Base-by-base conservation (phyloP, 2,797 vertebrate species). In the Sciurus carolinensis region DNA sequence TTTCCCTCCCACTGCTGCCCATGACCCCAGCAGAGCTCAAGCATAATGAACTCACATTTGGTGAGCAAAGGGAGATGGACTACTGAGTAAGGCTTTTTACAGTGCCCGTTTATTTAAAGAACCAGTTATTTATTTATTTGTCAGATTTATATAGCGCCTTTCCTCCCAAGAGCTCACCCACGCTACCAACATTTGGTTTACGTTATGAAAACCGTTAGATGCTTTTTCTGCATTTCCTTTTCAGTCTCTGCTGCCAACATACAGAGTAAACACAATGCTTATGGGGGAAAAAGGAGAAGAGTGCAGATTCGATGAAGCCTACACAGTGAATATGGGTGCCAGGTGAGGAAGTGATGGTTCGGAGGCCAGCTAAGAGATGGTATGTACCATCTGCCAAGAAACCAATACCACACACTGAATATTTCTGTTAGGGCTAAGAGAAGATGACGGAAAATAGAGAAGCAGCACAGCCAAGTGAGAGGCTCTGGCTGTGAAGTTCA, bases 151-250 rank as follows among this genome's bases (percentile, higher is more conserved):
- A 97, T 94, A 97, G 97, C 47, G 91, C 96, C 96, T 97, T 84
- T 88, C 96, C 90, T 97, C 95, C 92, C 86, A 81, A 94, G 92
- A 96, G 90, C 96, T 97, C 96, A 92, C 96, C 98, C 98, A 98
- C 96, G 47, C 97, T 95, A 97, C 96, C 93, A 97, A 96, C 98
- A 98, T 98, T 98, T 97, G 97, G 97, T 98, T 98, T 97, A 98
- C 92, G 72, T 98, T 98, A 98, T 96, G 85, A 96, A 97, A 98
- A 96, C 95, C 83, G 87, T 96, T 93, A 96, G 95, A 97, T 97
- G 97, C 94, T 98, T 97, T 97, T 97, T 96, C 97, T 97, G 97
- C 94, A 97, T 97, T 97, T 98, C 97, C 97, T 98, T 97, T 98
- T 95, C 11, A 28, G 93, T 91, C 82, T 94, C 90, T 91, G 97